These are phyloP conservation scores for Chlorocebus sabaeus DNA, from an alignment of 2,113 vertebrate genomes.

Conservation along the genomic window DNA sequence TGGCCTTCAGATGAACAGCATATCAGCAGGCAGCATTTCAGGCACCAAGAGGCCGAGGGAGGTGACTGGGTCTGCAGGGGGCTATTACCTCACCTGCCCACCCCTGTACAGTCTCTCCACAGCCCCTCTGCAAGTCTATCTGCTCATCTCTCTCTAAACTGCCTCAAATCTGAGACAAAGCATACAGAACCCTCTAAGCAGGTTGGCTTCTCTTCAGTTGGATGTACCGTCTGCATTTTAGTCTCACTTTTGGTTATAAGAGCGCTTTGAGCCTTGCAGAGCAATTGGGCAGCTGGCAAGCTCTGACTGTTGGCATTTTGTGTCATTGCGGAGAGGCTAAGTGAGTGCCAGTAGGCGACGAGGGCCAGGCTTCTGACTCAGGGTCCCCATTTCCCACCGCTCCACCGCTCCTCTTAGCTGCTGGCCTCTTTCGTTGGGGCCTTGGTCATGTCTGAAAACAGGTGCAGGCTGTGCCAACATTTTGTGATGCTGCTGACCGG, in stretches of 20 bases:
- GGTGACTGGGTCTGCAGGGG: not conserved
- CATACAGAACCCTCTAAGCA: no score
- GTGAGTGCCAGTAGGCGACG: not conserved
- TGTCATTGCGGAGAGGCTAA: not conserved
- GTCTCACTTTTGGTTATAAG: not conserved
- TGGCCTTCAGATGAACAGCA: not conserved
- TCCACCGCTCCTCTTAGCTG: not conserved
- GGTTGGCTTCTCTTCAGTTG: not conserved
- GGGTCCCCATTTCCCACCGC: rapidly evolving
- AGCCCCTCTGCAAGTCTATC: not conserved
- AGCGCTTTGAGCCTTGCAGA: no score
- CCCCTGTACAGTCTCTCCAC: not conserved
- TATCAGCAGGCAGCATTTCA: not conserved
- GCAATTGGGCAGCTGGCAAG: not conserved
- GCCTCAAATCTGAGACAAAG: not conserved
- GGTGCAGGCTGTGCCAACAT: rapidly evolving
- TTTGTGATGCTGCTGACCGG: rapidly evolving
- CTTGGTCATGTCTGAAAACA: no score
- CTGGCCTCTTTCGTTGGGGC: not conserved
- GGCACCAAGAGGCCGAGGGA: not conserved
- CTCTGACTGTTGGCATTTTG: not conserved
- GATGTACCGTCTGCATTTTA: not conserved
- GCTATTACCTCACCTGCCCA: not conserved
- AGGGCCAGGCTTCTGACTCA: not conserved
- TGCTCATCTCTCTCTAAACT: not conserved